Evolutionary conservation across 2,113 vertebrate genomes (phyloP).

Genomic region (Gavia stellata): DNA sequence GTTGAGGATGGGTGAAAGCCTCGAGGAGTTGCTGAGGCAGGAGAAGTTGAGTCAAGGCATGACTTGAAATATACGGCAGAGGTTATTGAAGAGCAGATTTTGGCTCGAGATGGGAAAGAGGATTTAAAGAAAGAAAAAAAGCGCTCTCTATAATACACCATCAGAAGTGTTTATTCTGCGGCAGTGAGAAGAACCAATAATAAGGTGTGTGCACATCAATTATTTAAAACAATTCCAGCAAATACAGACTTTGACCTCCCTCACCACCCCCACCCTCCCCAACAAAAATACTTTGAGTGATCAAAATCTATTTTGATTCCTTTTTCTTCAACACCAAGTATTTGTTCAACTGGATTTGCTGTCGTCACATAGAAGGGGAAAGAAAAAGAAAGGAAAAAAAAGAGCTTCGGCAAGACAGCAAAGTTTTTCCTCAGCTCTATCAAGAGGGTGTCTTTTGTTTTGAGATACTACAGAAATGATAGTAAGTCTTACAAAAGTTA

Average conservation of each 20-base stretch:
- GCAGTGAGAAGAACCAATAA: constrained; percentile 21
- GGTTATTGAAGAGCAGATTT: background rate
- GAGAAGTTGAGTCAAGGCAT: background rate
- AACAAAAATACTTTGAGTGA: constrained; percentile 3
- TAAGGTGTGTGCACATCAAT: background rate
- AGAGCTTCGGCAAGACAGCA: background rate
- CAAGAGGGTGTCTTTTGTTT: background rate
- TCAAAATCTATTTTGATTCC: background rate
- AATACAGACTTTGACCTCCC: background rate
- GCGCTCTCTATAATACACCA: background rate
- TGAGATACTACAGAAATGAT: background rate
- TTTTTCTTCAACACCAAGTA: constrained; percentile 6
- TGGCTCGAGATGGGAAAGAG: background rate
- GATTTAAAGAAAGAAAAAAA: background rate
- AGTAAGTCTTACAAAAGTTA: background rate
- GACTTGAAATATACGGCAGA: background rate
- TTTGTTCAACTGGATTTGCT: background rate
- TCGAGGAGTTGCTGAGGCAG: background rate
- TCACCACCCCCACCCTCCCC: background rate
- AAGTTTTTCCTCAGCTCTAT: background rate
- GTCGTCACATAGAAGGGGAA: background rate
- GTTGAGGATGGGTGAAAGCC: background rate
- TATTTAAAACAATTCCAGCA: constrained; percentile 46
- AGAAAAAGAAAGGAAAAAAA: background rate
- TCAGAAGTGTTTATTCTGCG: constrained; percentile 51